Evolutionary conservation across 1,140 invertebrate genomes (phyloP).

Genomic region (Eupeodes corollae): DNA sequence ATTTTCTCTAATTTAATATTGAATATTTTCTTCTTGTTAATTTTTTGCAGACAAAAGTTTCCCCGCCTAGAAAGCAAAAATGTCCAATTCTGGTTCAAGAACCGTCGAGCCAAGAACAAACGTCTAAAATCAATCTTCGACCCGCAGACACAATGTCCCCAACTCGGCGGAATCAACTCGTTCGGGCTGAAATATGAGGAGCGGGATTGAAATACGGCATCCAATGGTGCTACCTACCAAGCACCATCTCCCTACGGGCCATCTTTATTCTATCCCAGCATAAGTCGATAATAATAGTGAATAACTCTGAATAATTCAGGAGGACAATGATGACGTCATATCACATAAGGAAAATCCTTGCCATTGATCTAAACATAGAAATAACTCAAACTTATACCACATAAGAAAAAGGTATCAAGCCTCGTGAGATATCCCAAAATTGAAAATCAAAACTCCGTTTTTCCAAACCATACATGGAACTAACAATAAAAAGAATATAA

Average conservation of each 20-base stretch:
- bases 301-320: no score
- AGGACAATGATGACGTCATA: no score
- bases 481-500: neutral
- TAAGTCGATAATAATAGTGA: no score
- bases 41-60: conserved; percentile 70
- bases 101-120: conserved; percentile 91
- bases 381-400: no score
- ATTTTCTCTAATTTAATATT: neutral
- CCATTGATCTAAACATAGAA: no score
- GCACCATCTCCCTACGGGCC: neutral
- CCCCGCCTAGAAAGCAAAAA: conserved; percentile 94
- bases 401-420: no score
- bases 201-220: conserved; percentile 17
- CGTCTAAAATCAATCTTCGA: conserved; percentile 74
- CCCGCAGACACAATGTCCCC: conserved; percentile 44
- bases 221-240: neutral
- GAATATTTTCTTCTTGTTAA: neutral
- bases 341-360: no score
- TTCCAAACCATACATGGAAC: no score
- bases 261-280: no score
- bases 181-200: conserved; percentile 35
- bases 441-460: no score
- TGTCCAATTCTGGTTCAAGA: conserved; percentile 96
- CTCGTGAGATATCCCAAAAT: no score
- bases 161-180: conserved; percentile 19